A percentile compares a stretch with the other conserved stretches of the same genome.
These are phyloP conservation scores for Drosophila lacteicornis DNA, from an alignment of 1,140 invertebrate genomes.

Conservation along the genomic window DNA sequence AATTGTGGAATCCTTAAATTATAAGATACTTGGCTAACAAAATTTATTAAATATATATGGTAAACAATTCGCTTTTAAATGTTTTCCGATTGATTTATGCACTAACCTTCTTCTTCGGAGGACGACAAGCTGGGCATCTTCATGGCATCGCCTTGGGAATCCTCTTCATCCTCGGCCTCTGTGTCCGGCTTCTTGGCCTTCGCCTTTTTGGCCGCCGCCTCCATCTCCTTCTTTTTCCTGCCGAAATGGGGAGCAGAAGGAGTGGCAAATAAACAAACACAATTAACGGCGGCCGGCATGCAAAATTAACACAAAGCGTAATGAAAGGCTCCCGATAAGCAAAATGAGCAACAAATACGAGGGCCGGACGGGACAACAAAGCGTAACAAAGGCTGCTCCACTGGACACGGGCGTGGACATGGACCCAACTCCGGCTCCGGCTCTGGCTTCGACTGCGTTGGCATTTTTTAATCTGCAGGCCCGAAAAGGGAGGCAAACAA, in stretches of 20 bases:
- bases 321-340: constrained; percentile 81
- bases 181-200: constrained; percentile 37
- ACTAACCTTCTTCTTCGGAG: constrained; percentile 72
- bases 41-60: no score
- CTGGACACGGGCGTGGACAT: constrained; percentile 29
- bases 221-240: constrained; percentile 62
- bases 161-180: constrained; percentile 50
- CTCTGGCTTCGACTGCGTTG: constrained; percentile 33
- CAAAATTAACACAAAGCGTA: constrained; percentile 81
- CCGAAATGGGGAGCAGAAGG: constrained; percentile 15
- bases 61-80: neutral
- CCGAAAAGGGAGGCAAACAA: constrained; percentile 31
- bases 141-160: constrained; percentile 8
- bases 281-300: constrained; percentile 69
- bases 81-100: neutral
- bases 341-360: constrained; percentile 76
- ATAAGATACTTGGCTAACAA: neutral
- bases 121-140: constrained; percentile 53
- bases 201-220: constrained; percentile 62
- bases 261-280: constrained; percentile 62
- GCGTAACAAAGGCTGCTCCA: constrained; percentile 60
- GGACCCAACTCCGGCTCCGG: constrained; percentile 38
- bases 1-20: neutral
- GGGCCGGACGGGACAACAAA: constrained; percentile 48
- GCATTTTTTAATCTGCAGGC: constrained; percentile 72